Evolutionary conservation across 2,797 vertebrate genomes (phyloP).

Genomic region (Coccyzus lansbergi): DNA sequence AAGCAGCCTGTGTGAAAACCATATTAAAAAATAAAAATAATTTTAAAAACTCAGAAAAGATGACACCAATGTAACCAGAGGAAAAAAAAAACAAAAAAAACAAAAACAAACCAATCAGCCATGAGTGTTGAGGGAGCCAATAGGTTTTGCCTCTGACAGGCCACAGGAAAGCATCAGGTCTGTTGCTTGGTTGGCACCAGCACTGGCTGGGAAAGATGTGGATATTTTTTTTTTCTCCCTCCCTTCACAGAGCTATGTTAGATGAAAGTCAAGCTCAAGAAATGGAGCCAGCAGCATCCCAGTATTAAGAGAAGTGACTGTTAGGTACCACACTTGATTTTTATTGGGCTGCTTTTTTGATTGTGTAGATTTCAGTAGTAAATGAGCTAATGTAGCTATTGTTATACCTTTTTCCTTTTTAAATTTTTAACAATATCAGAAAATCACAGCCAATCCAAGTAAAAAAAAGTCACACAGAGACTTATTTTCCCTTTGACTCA

Average conservation of each 20-base stretch:
- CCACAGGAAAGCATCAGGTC: background rate
- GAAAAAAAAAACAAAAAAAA: background rate
- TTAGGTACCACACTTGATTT: background rate
- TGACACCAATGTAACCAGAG: background rate
- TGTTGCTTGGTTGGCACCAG: background rate
- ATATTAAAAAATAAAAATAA: background rate
- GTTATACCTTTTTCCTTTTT: background rate
- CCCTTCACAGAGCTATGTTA: background rate
- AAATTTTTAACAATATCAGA: background rate
- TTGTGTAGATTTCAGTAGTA: background rate
- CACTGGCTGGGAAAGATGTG: fast-evolving
- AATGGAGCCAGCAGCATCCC: background rate
- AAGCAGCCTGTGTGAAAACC: background rate
- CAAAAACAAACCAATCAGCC: background rate
- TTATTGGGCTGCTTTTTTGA: background rate
- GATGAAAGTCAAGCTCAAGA: background rate
- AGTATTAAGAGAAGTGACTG: background rate
- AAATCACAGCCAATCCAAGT: background rate
- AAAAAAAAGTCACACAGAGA: background rate
- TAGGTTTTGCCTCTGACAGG: background rate
- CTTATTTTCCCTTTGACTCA: background rate
- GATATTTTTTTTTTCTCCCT: background rate
- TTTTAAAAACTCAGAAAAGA: background rate
- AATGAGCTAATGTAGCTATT: background rate
- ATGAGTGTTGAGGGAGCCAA: fast-evolving